These are phyloP conservation scores for Ditylenchus weischeri DNA, from an alignment of 2,888 invertebrate species.

Conservation along the genomic window DNA sequence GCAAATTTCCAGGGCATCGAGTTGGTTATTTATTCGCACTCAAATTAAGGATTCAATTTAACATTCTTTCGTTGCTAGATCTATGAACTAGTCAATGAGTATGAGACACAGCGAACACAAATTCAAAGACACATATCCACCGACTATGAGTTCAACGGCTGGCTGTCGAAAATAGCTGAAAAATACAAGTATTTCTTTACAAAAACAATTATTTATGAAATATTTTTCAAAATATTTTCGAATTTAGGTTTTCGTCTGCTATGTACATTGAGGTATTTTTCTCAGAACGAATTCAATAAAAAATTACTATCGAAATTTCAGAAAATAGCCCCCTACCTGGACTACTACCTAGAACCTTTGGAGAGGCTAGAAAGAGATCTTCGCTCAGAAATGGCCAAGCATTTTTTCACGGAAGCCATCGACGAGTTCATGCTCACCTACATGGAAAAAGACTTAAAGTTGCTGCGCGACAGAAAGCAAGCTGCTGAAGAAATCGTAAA, in stretches of 20 bases:
- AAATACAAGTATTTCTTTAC: conserved; percentile 32
- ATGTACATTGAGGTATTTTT: conserved; percentile 50
- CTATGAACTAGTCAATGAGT: conserved; percentile 54
- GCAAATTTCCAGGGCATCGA: conserved; percentile 50
- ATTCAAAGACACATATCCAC: conserved; percentile 39
- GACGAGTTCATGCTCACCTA: conserved; percentile 54
- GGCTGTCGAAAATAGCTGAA: conserved; percentile 50
- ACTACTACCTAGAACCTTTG: conserved; percentile 38
- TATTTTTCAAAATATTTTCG: too few species aligned
- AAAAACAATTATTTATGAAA: too few species aligned
- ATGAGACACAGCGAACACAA: conserved; percentile 33
- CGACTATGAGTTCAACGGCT: conserved; percentile 54
- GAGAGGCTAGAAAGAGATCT: conserved; percentile 41
- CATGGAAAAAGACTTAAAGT: conserved; percentile 42
- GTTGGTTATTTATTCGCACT: conserved; percentile 20
- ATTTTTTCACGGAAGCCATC: conserved; percentile 48
- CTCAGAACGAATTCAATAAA: not conserved
- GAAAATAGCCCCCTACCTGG: conserved; percentile 48
- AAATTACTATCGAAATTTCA: conserved; percentile 28
- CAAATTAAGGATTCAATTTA: not conserved
- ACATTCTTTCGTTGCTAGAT: conserved; percentile 28
- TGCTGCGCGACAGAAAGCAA: conserved; percentile 34
- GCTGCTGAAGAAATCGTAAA: conserved; percentile 34
- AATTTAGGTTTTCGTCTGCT: conserved; percentile 34
- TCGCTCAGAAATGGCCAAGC: conserved; percentile 41